A percentile compares a stretch with the other conserved stretches of the same genome.
These are phyloP conservation scores for Catotricha subobsoleta DNA, from an alignment of 2,888 invertebrate species.

Conservation along the genomic window DNA sequence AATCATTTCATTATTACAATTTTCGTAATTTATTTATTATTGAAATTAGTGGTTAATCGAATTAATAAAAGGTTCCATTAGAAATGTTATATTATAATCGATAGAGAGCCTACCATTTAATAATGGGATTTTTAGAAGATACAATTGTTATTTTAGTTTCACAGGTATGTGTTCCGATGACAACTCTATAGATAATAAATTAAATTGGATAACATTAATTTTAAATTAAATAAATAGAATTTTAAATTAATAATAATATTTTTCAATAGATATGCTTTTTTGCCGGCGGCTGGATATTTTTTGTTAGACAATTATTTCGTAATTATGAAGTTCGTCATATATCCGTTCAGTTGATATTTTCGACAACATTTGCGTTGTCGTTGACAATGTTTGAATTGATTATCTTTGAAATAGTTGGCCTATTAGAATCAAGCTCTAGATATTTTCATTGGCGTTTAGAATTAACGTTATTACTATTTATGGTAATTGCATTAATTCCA, in stretches of 20 bases:
- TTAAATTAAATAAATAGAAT: background rate
- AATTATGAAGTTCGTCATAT: slow-evolving; percentile 96
- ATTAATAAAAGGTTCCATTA: too few relatives aligned
- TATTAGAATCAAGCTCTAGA: slow-evolving; percentile 71
- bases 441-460: slow-evolving; percentile 77
- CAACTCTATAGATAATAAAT: background rate
- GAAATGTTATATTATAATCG: too few relatives aligned
- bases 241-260: slow-evolving; percentile 3
- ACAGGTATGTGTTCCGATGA: slow-evolving; percentile 36
- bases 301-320: slow-evolving; percentile 88
- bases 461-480: slow-evolving; percentile 74
- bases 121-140: slow-evolving; percentile 71
- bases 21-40: too few relatives aligned
- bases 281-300: slow-evolving; percentile 94
- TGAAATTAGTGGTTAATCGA: too few relatives aligned
- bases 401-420: slow-evolving; percentile 94
- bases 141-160: slow-evolving; percentile 67
- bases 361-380: slow-evolving; percentile 86
- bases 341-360: slow-evolving; percentile 88
- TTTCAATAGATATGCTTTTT: slow-evolving; percentile 69
- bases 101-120: slow-evolving; percentile 7
- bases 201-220: too few relatives aligned
- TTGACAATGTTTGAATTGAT: slow-evolving; percentile 99
- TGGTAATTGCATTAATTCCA: slow-evolving; percentile 91
- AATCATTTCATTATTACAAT: too few relatives aligned